Percentiles rank a stretch among this genome's conserved stretches.
phyloP scores from a whole-genome alignment of 2,797 vertebrate genomes.

The Labroides dimidiatus region DNA sequence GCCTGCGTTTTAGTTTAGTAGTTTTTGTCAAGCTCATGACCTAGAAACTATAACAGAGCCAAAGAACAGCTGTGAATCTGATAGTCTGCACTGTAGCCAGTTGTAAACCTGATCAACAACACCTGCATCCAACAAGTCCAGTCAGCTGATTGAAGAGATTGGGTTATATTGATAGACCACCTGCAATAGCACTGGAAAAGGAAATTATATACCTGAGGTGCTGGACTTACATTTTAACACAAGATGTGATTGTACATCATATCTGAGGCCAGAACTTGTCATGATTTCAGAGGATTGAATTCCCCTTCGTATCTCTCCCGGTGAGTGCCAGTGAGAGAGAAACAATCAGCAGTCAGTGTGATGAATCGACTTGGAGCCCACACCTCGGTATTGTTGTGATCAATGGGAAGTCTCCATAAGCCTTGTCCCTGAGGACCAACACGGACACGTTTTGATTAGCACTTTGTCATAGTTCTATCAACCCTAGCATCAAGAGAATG shows the following conservation, averaged over 20 bases:
- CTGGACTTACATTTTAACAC: slow-evolving; percentile 50
- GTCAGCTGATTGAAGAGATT: slow-evolving; percentile 12
- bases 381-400: slow-evolving; percentile 58
- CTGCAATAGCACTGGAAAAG: slow-evolving; percentile 28
- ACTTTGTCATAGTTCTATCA: slow-evolving; percentile 67
- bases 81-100: neutral
- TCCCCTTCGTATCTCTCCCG: slow-evolving; percentile 38
- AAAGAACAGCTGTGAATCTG: neutral
- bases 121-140: slow-evolving; percentile 11
- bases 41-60: neutral
- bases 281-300: slow-evolving; percentile 48
- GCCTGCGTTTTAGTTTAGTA: neutral
- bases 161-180: slow-evolving; percentile 19
- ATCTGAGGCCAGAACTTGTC: slow-evolving; percentile 29
- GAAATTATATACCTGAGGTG: slow-evolving; percentile 31
- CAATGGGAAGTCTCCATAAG: slow-evolving; percentile 64
- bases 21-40: neutral
- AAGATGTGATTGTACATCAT: slow-evolving; percentile 47
- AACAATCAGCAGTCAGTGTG: slow-evolving; percentile 62
- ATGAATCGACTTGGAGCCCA: slow-evolving; percentile 44
- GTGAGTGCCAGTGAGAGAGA: slow-evolving; percentile 50
- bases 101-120: slow-evolving; percentile 3
- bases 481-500: slow-evolving; percentile 48
- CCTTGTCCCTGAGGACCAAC: slow-evolving; percentile 64
- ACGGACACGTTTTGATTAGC: slow-evolving; percentile 71